Conservation (phyloP, 2,888 invertebrate genomes). For the Lasioglossum morio region DNA sequence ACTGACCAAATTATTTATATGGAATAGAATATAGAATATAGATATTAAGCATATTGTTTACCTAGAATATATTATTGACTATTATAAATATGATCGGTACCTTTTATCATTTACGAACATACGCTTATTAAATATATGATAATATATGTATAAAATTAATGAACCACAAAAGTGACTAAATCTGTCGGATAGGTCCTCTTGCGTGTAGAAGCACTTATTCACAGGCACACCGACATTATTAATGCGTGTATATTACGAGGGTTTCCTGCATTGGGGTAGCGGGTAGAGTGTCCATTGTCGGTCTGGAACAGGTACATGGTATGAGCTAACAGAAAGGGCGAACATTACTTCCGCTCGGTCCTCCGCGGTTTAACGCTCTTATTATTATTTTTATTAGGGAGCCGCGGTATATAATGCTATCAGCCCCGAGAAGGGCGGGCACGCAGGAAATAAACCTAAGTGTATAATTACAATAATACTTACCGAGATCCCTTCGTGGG, state of each 20-base stretch:
- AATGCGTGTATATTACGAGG: constrained; percentile 42
- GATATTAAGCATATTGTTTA: too few species aligned
- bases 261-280: constrained; percentile 46
- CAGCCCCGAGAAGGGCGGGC: constrained; percentile 74
- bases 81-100: too few species aligned
- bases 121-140: background rate
- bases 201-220: constrained; percentile 1
- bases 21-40: too few species aligned
- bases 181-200: constrained; percentile 10
- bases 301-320: constrained; percentile 51
- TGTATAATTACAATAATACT: constrained; percentile 85
- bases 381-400: constrained; percentile 83
- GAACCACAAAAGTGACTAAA: constrained; percentile 17
- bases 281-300: constrained; percentile 44
- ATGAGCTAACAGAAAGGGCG: constrained; percentile 66
- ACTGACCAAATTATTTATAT: too few species aligned
- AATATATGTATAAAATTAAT: background rate
- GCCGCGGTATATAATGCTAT: constrained; percentile 77
- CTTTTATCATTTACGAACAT: too few species aligned
- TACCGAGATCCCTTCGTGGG: constrained; percentile 70
- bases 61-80: too few species aligned
- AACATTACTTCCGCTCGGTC: constrained; percentile 78
- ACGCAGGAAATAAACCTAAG: constrained; percentile 84
- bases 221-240: constrained; percentile 31
- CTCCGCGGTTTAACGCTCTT: constrained; percentile 82